Evolutionary conservation across 2,888 invertebrate species (phyloP), one percentile per base, ranked within the genome.

Genomic region (Adelognathus sp.): DNA sequence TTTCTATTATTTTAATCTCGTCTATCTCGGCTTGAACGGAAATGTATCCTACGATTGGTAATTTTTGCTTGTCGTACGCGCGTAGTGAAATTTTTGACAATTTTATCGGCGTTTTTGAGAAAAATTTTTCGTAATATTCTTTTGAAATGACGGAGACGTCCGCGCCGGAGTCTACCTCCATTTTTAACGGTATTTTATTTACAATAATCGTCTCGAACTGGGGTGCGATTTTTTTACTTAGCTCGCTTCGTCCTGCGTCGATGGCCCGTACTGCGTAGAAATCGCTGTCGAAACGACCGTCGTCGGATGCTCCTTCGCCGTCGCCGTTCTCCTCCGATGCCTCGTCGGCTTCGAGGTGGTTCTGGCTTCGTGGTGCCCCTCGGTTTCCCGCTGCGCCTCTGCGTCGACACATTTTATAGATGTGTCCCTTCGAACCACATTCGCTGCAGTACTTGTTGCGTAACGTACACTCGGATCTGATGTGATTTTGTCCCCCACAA

Each of bases 371-470:
- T 11, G 9, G 11, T 33, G 33, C 7, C 7, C 2, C 9, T 33
- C 11, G 33, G 2, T 33, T 7, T 33, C 11, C 5, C 11, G 7
- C 33, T 1, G 33, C 7, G 16, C 16, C 36, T 11, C 54, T 64
- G 16, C 46, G 16, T 16, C 46, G 31, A 27, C 36, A 66, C 61
- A 50, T 61, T 41, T 61, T 71, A 36, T 27, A 71, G 29, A 72
- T 72, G 39, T 63, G 72, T 4, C 72, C 64, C 41, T 63, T 31
- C 52, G 16, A 6, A 2, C 72, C 63, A 18, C 72, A 72, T 9
- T 72, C 72, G 27, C 72, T 72, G 29, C 72, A 72, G 21, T 24
- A 72, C 54, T 72, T 63, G 14, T 63, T 52, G 21, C 54, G 36
- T 16, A 72, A 31, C 11, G 52, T 27, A 44, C 63, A 64, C 16